A percentile compares a stretch with the other conserved stretches of the same genome.
phyloP scores from a whole-genome alignment of 2,797 vertebrate genomes.

The Heliangelus exortis region DNA sequence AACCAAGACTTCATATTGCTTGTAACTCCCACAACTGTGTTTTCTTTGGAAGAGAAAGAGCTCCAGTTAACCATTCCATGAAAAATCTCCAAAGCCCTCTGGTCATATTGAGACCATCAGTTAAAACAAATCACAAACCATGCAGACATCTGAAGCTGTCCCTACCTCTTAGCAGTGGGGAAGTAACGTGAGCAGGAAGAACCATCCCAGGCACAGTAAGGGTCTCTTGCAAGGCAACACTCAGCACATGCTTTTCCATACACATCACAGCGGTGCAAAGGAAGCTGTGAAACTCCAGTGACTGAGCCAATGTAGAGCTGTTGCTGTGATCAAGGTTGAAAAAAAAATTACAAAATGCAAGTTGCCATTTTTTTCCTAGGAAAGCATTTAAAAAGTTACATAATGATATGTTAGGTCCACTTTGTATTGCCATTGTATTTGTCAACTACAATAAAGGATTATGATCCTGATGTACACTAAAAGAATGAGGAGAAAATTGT shows the following conservation, averaged over 20 bases:
- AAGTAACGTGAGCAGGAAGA: slow-evolving; percentile 96
- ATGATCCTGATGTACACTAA: background rate
- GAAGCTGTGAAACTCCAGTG: slow-evolving; percentile 92
- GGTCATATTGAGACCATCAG: slow-evolving; percentile 28
- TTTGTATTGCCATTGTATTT: background rate
- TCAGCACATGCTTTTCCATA: slow-evolving; percentile 98
- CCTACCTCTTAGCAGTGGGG: slow-evolving; percentile 95
- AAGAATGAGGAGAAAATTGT: background rate
- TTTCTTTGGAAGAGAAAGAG: slow-evolving; percentile 46
- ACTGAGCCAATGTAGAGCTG: slow-evolving; percentile 94
- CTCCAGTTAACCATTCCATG: background rate
- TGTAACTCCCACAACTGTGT: background rate
- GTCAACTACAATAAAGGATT: background rate
- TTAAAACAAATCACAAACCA: background rate
- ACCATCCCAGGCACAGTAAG: slow-evolving; percentile 99
- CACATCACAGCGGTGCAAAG: slow-evolving; percentile 94
- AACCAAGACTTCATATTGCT: slow-evolving; percentile 1
- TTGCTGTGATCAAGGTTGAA: slow-evolving; percentile 84
- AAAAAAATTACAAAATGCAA: background rate
- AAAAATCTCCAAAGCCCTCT: slow-evolving; percentile 48
- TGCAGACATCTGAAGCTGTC: background rate
- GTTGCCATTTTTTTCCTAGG: background rate
- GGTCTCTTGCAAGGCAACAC: slow-evolving; percentile 96
- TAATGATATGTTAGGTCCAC: background rate
- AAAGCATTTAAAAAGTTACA: background rate